Evolutionary conservation across 2,888 invertebrate genomes (phyloP), one percentile per base, ranked within the genome.

Genomic region (Lithophane ornitopus): DNA sequence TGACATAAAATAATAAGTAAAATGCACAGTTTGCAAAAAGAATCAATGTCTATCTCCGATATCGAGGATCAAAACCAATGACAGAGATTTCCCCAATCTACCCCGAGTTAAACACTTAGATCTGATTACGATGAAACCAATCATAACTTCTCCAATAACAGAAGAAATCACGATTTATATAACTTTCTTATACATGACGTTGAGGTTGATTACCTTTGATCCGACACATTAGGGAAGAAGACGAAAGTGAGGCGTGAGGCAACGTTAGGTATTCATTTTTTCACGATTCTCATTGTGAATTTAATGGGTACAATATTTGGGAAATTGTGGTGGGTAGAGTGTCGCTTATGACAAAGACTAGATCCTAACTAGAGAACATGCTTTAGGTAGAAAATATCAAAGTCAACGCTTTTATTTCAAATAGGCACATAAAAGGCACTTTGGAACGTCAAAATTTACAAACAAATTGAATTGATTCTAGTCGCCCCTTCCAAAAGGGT

Each of bases 91-190:
- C 28, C 34, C 46, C 62, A 56, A 70, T 54, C 62, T 75, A 74
- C 59, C 56, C 19, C 11, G 41, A 80, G 77, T 78, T 77, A 80
- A 80, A 77, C 86, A 88, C 76, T 88, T 84, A 82, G 82, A 88
- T 84, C 86, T 87, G 87, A 92, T 91, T 91, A 90, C 87, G 73
- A 80, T 82, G 74, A 85, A 88, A 85, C 86, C 88, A 90, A 90
- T 92, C 88, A 85, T 82, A 92, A 92, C 90, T 92, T 92, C 80
- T 81, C 86, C 87, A 91, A 92, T 92, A 92, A 90, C 84, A 88
- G 85, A 87, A 88, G 80, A 83, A 80, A 78, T 69, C 56, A 41
- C 34, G 46, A 82, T 59, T 70, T 73, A 14, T 41, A 28, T 58
- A 72, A 83, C 59, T 61, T 68, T 54, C 4, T 39, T 52, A 34